Evolutionary conservation across 1,140 invertebrate species (phyloP), one percentile per base, ranked within the genome.

Genomic region (Chironomus tepperi): DNA sequence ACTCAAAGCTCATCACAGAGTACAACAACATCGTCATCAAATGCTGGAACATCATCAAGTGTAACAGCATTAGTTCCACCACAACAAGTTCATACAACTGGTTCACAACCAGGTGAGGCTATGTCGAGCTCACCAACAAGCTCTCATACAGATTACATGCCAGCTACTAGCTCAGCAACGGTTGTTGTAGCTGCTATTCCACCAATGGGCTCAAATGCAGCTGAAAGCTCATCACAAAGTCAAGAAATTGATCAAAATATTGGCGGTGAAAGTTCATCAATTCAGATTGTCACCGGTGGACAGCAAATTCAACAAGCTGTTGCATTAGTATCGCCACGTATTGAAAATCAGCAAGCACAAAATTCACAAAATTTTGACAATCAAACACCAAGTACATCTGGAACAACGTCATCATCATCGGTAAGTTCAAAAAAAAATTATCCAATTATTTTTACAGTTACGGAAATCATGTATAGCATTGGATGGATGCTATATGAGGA

Each of bases 241-340:
- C n/a, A 70, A 21, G 81, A 82, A 73, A 81, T 81, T 75, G 76
- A 81, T 15, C 81, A 74, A 16, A 42, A 19, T 42, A 9, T 24
- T 7, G 15, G 3, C 3, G 73, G 15, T 70, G 73, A 73, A 67
- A 34, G 18, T 19, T 24, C 73, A n/a, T n/a, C n/a, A 10, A 75
- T 78, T 0, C 80, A 81, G 64, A 73, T 80, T n/a, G 74, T 84
- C 80, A 77, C 81, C 76, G 76, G 83, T 77, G 73, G 78, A 77
- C 19, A 57, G n/a, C 81, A 80, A 15, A 84, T 87, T 75, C 86
- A 86, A 43, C 87, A 91, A 83, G 89, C 89, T 0, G 89, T 92
- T 0, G 91, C 91, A 0, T 79, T 92, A 12, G 90, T 92, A 0
- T 87, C 90, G 76, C 91, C 91, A 0, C 83, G 90, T 73, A 88